Conservation (phyloP, 2,888 invertebrate species). For the Coelinius sp. region DNA sequence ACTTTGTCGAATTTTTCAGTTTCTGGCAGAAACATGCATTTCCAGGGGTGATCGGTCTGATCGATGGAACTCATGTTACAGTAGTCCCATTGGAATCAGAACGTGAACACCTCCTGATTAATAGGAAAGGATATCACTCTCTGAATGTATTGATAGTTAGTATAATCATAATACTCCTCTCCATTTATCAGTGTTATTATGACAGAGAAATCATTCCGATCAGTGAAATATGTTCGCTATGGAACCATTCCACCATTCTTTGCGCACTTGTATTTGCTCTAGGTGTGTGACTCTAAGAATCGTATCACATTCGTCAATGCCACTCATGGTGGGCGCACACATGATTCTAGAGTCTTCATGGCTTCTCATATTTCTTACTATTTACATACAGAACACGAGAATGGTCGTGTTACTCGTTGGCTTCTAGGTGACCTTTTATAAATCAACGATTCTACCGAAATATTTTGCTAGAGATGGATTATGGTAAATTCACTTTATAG, state of each 20-base stretch:
- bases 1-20: neutral
- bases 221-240: neutral
- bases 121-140: neutral
- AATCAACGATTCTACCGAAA: neutral
- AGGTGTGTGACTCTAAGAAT: neutral
- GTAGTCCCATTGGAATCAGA: neutral
- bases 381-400: neutral
- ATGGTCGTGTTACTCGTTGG: neutral
- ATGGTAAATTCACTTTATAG: neutral
- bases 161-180: neutral
- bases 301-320: neutral
- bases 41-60: neutral
- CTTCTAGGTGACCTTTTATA: neutral
- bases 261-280: neutral
- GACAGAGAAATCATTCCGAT: too few species aligned
- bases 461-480: neutral
- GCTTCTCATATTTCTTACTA: neutral
- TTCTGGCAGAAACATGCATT: neutral
- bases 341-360: neutral
- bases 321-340: neutral
- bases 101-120: neutral
- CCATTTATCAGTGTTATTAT: too few species aligned
- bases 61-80: neutral
- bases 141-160: neutral
- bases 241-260: neutral